phyloP scores from a whole-genome alignment of 2,113 vertebrate genomes.

The Eurystomus gularis region DNA sequence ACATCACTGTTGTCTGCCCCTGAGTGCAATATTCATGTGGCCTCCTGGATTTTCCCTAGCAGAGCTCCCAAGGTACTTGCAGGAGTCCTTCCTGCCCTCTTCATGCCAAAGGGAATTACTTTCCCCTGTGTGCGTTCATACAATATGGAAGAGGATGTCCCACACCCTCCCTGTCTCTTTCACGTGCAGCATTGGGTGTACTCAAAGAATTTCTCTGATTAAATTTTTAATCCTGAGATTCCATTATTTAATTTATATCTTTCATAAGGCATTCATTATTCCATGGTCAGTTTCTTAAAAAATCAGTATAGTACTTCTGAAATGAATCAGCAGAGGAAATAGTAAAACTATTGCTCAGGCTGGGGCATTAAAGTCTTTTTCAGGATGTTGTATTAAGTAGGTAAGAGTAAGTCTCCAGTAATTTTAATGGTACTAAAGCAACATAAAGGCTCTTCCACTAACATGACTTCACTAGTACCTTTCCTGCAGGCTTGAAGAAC shows the following conservation, averaged over 20 bases:
- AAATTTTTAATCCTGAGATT: neutral
- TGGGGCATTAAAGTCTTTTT: neutral
- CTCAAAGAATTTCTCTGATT: neutral
- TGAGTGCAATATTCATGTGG: neutral
- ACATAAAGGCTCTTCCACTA: neutral
- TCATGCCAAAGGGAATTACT: neutral
- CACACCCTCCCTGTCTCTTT: neutral
- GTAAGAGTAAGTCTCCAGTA: neutral
- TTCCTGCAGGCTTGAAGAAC: neutral
- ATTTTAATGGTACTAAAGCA: neutral
- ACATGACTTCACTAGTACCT: neutral
- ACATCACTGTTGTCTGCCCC: neutral
- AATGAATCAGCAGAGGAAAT: neutral
- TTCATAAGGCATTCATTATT: neutral
- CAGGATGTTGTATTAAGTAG: neutral
- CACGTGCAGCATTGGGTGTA: rapidly evolving
- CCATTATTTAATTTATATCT: neutral
- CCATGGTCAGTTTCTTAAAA: neutral
- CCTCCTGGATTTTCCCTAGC: neutral
- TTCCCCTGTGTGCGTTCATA: neutral
- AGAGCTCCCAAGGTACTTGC: neutral
- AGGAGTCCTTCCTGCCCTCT: neutral
- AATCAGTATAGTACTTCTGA: neutral
- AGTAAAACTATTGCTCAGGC: neutral
- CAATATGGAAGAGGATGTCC: neutral